These are phyloP conservation scores for Harpalus rufipes DNA, from an alignment of 2,888 invertebrate genomes.

Conservation along the genomic window DNA sequence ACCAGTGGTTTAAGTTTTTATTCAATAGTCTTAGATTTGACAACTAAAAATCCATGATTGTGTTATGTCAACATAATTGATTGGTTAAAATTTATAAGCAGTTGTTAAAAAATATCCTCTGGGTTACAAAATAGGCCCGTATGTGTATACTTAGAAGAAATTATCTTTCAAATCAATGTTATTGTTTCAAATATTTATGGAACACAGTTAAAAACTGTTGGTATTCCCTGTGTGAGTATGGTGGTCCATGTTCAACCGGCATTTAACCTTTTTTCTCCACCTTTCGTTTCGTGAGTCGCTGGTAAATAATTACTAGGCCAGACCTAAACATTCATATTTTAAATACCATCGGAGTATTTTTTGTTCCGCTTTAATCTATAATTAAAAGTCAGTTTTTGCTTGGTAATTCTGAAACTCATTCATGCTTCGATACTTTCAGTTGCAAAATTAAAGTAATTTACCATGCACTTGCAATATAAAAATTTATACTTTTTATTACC, in stretches of 20 bases:
- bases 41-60: too few relatives aligned
- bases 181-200: background rate
- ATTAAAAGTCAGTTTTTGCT: conserved; percentile 36
- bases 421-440: conserved; percentile 29
- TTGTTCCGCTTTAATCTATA: conserved; percentile 35
- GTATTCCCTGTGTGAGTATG: background rate
- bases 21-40: too few relatives aligned
- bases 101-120: too few relatives aligned
- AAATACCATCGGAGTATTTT: conserved; percentile 33
- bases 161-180: too few relatives aligned
- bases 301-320: conserved; percentile 48
- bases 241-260: conserved; percentile 1
- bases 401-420: conserved; percentile 33
- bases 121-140: too few relatives aligned
- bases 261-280: conserved; percentile 54
- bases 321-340: conserved; percentile 47
- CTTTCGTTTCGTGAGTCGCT: conserved; percentile 50
- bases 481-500: conserved; percentile 4
- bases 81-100: too few relatives aligned
- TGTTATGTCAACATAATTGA: too few relatives aligned
- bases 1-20: too few relatives aligned
- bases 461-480: conserved; percentile 19
- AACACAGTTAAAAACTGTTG: background rate
- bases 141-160: too few relatives aligned
- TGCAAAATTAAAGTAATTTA: conserved; percentile 23